Evolutionary conservation across 2,888 invertebrate genomes (phyloP).

Genomic region (Blastobasis adustella): DNA sequence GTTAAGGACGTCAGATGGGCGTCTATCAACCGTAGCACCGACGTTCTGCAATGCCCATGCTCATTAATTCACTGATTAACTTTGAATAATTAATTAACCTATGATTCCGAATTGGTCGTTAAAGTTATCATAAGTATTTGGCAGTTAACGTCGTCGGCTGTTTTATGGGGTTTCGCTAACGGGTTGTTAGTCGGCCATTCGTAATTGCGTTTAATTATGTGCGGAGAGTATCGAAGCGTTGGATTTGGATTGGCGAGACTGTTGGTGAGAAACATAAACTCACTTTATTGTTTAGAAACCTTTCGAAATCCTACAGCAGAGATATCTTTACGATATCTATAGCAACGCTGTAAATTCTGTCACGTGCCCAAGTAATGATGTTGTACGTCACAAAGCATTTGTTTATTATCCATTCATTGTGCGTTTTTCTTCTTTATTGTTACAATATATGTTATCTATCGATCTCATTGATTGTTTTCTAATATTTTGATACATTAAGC

Average conservation of each 20-base stretch:
- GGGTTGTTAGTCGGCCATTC: too few species aligned
- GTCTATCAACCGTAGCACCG: conserved; percentile 42
- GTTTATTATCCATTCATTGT: background rate
- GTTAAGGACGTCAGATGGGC: conserved; percentile 57
- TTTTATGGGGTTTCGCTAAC: too few species aligned
- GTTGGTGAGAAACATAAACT: background rate
- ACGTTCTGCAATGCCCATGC: conserved; percentile 37
- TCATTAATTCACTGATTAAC: conserved; percentile 49
- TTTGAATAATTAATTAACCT: conserved; percentile 43
- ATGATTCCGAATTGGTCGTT: conserved; percentile 19
- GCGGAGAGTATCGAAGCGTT: too few species aligned
- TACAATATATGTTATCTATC: too few species aligned
- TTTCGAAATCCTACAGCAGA: background rate
- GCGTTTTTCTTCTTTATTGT: too few species aligned
- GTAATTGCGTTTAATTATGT: too few species aligned
- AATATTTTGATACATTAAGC: too few species aligned
- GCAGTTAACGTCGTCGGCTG: too few species aligned
- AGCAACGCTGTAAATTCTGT: conserved; percentile 18
- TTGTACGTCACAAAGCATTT: conserved; percentile 8
- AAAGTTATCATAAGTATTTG: conserved; percentile 8
- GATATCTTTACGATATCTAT: conserved; percentile 18
- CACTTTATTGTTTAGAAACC: background rate
- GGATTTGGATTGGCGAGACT: background rate
- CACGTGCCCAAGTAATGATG: conserved; percentile 15
- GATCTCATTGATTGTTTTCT: too few species aligned